Percentiles rank a stretch among this genome's conserved stretches.
Evolutionary conservation across 2,113 vertebrate species (phyloP).

Genomic region (Amphiprion percula): DNA sequence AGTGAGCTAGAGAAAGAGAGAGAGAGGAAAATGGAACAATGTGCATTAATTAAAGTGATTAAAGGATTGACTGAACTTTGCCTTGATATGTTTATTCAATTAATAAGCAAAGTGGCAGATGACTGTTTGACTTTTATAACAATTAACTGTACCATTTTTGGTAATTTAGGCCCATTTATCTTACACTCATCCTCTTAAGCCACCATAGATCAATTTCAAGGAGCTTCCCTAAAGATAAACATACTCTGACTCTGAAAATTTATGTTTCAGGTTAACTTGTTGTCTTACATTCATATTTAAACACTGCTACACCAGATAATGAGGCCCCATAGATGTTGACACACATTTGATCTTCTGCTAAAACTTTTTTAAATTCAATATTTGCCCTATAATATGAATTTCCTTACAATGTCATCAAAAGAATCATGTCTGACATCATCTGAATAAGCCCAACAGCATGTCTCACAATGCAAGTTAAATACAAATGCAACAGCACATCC

Average conservation of each 20-base stretch:
- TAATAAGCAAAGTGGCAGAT: slow-evolving; percentile 87
- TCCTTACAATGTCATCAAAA: not conserved
- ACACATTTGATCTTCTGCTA: too few relatives aligned
- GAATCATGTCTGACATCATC: not conserved
- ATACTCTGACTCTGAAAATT: slow-evolving; percentile 16
- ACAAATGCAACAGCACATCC: not conserved
- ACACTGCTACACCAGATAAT: too few relatives aligned
- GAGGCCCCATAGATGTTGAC: too few relatives aligned
- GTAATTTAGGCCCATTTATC: slow-evolving; percentile 69
- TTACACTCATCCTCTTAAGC: slow-evolving; percentile 54
- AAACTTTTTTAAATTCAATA: not conserved
- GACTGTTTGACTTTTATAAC: slow-evolving; percentile 81
- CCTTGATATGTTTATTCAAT: slow-evolving; percentile 92
- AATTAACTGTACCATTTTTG: slow-evolving; percentile 75
- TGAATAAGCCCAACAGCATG: not conserved
- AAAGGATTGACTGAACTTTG: slow-evolving; percentile 86
- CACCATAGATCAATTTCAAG: slow-evolving; percentile 51
- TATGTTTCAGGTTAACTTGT: too few relatives aligned
- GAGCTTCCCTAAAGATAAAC: slow-evolving; percentile 30
- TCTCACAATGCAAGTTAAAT: slow-evolving; percentile 1
- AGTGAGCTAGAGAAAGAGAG: slow-evolving; percentile 57
- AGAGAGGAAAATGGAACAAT: slow-evolving; percentile 75
- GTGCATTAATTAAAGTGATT: slow-evolving; percentile 88
- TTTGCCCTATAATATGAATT: not conserved
- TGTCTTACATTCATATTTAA: too few relatives aligned